Evolutionary conservation across 2,797 vertebrate species (phyloP).

Genomic region (Alauda arvensis): DNA sequence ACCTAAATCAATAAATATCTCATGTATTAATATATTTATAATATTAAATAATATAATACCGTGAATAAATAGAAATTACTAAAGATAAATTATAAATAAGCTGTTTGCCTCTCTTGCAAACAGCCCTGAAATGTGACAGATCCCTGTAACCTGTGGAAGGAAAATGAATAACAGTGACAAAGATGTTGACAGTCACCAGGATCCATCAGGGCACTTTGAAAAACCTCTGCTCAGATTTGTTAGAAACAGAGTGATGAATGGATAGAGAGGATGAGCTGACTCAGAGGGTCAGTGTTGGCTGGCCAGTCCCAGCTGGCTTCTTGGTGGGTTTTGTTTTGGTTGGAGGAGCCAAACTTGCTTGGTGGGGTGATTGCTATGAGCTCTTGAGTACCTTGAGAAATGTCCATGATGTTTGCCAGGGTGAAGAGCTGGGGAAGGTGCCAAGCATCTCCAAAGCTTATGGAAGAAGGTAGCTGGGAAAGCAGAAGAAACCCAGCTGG

Average conservation of each 20-base stretch:
- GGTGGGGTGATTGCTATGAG: neutral
- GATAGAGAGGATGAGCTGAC: neutral
- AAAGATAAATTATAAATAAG: neutral
- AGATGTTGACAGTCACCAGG: neutral
- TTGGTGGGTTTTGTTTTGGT: neutral
- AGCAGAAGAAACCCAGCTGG: neutral
- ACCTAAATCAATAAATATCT: neutral
- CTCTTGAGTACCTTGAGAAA: neutral
- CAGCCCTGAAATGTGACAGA: neutral
- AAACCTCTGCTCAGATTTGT: neutral
- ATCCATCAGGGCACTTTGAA: neutral
- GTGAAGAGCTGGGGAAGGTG: neutral
- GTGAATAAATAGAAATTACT: neutral
- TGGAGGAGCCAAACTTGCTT: neutral
- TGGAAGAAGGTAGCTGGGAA: neutral
- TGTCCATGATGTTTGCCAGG: neutral
- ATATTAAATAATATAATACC: neutral
- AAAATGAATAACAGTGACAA: neutral
- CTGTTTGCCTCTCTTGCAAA: neutral
- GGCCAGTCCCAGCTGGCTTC: neutral
- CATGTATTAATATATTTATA: neutral
- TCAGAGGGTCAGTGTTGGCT: accelerated
- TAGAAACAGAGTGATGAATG: neutral
- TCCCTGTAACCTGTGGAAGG: neutral
- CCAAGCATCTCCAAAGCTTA: neutral